phyloP scores from a whole-genome alignment of 1,140 invertebrate genomes.

The Gryllus bimaculatus region DNA sequence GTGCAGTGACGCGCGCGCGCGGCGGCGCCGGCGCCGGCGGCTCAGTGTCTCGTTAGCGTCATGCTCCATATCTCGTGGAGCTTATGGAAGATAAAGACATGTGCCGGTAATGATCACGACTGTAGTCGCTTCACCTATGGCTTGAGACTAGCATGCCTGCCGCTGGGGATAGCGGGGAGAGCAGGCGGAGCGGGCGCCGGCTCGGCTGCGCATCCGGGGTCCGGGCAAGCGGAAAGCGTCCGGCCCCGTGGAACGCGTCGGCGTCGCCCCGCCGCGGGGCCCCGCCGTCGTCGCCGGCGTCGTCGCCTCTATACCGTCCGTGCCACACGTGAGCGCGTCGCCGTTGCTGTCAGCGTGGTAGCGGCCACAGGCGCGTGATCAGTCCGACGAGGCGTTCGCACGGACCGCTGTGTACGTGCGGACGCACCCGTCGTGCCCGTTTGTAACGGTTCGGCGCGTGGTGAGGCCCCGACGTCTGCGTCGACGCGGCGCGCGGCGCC shows the following conservation, averaged over 20 bases:
- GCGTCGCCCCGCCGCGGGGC: no score
- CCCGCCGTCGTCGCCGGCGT: background rate
- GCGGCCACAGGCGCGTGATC: background rate
- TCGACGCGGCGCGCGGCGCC: background rate
- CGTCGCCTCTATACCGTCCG: background rate
- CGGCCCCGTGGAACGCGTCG: background rate
- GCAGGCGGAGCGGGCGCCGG: background rate
- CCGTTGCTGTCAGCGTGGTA: background rate
- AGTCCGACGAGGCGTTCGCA: background rate
- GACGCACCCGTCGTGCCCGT: background rate
- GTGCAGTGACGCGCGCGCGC: conserved; percentile 1
- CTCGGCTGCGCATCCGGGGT: background rate
- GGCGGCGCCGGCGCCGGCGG: no score
- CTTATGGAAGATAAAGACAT: background rate
- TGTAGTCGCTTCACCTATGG: background rate
- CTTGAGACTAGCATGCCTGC: background rate
- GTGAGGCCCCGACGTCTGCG: background rate
- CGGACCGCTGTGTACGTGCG: background rate
- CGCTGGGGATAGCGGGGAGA: background rate
- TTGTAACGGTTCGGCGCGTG: background rate
- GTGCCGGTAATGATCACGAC: conserved; percentile 2
- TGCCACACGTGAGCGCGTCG: background rate
- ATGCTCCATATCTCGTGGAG: background rate
- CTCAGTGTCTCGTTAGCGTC: background rate
- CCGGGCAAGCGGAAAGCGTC: background rate